Evolutionary conservation across 2,888 invertebrate genomes (phyloP), one percentile per base, ranked within the genome.

Genomic region (Campopleginae sp.): DNA sequence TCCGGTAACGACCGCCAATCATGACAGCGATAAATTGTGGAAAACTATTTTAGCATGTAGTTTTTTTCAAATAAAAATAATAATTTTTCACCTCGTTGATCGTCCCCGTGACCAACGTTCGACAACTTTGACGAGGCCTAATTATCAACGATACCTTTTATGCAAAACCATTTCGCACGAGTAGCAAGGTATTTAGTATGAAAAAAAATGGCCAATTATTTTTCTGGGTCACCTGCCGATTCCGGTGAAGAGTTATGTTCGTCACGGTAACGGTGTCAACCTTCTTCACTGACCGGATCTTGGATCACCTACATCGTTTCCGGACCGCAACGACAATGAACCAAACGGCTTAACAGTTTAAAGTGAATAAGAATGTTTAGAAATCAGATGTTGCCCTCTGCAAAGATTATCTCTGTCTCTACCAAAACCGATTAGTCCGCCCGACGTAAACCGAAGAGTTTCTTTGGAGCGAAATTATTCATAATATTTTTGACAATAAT

Each of bases 281-380:
- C 87, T 87, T 90, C 88, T 87, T 90, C 87, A 87, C 86, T 87
- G 88, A 89, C 87, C 90, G 88, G 78, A 87, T 88, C 87, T 85
- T 54, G 65, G 79, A 86, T 89, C 83, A 81, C 88, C 88, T 82
- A 89, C 78, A 88, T 89, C 86, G 88, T 87, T 88, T 86, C 85
- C 86, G 86, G 84, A 89, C 88, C 89, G 87, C 88, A 72, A 86
- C 80, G 83, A 78, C 38, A 81, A 42, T 80, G 38, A 33, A 8
- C 63, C 27, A 51, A 38, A 71, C n/a, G 51, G n/a, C 17, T 54
- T 44, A 33, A 10, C 38, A 38, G 54, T 63, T 33, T 54, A 19
- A 42, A 51, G 58, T 58, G 23, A 27, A 27, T 44, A 17, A 74
- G 17, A 42, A 31, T 63, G 23, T 38, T 23, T 51, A 0, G 17